Conservation (phyloP, 2,797 vertebrate genomes). For the Amblyraja radiata region DNA sequence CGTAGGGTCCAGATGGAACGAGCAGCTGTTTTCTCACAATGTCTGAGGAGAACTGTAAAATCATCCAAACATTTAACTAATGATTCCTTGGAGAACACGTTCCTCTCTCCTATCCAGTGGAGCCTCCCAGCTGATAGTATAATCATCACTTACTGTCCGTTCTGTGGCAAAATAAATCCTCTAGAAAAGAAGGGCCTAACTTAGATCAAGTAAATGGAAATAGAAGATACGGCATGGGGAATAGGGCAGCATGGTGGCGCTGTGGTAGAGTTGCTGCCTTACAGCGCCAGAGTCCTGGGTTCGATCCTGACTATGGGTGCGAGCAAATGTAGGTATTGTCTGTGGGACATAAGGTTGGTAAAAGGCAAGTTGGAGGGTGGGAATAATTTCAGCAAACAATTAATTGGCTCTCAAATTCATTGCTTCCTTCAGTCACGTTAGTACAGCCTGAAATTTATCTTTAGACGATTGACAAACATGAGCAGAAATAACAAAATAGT, state of each 20-base stretch:
- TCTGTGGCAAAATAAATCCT: background rate
- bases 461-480: background rate
- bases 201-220: background rate
- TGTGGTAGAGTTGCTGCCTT: no score
- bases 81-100: background rate
- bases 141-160: no score
- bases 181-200: background rate
- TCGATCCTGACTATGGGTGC: no score
- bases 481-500: background rate
- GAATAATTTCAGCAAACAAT: background rate
- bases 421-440: background rate
- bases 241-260: no score
- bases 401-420: background rate
- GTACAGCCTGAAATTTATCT: background rate
- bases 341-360: background rate
- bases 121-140: background rate
- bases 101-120: background rate
- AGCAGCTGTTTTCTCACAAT: slow-evolving; percentile 18
- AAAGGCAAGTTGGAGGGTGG: no score
- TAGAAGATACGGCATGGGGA: background rate
- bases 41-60: background rate
- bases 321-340: no score
- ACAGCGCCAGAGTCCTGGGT: no score
- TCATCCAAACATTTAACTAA: slow-evolving; percentile 28
- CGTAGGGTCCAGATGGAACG: slow-evolving; percentile 7